Evolutionary conservation across 2,113 vertebrate genomes (phyloP).

Genomic region (Dipodomys stephensi): DNA sequence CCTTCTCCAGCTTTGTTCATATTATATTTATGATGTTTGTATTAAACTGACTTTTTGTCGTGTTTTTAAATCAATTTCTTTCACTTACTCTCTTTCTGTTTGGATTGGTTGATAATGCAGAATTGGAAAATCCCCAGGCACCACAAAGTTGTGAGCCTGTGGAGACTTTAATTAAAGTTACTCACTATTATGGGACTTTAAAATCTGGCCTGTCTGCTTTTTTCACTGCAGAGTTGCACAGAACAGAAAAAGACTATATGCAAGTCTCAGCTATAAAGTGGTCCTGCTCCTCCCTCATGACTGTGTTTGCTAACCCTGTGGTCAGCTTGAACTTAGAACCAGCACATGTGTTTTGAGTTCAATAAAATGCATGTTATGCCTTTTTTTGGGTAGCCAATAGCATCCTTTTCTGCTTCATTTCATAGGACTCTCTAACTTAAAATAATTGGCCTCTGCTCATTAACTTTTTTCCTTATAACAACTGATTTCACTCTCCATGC

Average conservation of each 20-base stretch:
- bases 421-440: constrained; percentile 68
- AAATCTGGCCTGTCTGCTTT: constrained; percentile 75
- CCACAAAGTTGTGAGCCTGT: constrained; percentile 83
- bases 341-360: neutral
- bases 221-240: constrained; percentile 70
- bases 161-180: constrained; percentile 87
- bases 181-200: constrained; percentile 78
- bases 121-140: constrained; percentile 84
- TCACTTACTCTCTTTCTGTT: constrained; percentile 80
- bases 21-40: constrained; percentile 89
- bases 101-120: constrained; percentile 82
- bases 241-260: constrained; percentile 56
- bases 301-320: neutral
- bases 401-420: constrained; percentile 57
- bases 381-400: constrained; percentile 24
- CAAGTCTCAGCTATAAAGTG: constrained; percentile 60
- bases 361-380: neutral
- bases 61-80: constrained; percentile 83
- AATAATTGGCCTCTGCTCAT: constrained; percentile 60
- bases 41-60: constrained; percentile 86
- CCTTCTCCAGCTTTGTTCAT: constrained; percentile 85
- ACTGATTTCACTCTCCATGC: constrained; percentile 4
- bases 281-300: neutral
- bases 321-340: constrained; percentile 33
- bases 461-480: constrained; percentile 45